A percentile compares a stretch with the other conserved stretches of the same genome.
Conservation (phyloP, 2,888 invertebrate species). For the Belgica antarctica region DNA sequence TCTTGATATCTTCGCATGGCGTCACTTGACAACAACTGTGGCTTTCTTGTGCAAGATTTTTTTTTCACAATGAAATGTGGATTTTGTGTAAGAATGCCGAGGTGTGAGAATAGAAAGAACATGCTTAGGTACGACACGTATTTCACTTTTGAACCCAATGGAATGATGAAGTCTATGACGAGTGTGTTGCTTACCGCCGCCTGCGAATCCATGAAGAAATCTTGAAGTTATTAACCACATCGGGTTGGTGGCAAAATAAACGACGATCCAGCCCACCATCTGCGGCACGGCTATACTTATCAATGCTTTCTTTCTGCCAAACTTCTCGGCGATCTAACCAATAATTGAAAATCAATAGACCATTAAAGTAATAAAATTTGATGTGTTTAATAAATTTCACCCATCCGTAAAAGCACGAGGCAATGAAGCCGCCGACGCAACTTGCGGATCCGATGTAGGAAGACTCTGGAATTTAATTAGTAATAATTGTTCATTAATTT, state of each 20-base stretch:
- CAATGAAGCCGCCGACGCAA: constrained; percentile 28
- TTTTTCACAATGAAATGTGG: no score
- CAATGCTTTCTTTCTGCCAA: background rate
- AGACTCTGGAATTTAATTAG: constrained; percentile 1
- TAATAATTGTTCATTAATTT: constrained; percentile 7
- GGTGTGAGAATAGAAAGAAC: background rate
- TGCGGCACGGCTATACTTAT: background rate
- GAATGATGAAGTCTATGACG: background rate
- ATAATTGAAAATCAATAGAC: constrained; percentile 17
- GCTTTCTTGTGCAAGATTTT: no score
- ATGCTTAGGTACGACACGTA: background rate
- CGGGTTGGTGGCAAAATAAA: constrained; percentile 42
- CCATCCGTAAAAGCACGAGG: constrained; percentile 29
- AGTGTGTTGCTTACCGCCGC: constrained; percentile 35
- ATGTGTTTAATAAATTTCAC: constrained; percentile 14
- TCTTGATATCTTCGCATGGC: no score
- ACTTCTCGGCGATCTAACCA: background rate
- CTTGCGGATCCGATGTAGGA: constrained; percentile 1
- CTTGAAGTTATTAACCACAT: constrained; percentile 35
- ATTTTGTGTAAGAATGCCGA: no score
- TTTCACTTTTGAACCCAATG: constrained; percentile 13
- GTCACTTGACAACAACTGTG: no score
- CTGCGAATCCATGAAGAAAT: constrained; percentile 43
- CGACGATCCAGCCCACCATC: constrained; percentile 42
- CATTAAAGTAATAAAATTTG: background rate